Base-by-base conservation (phyloP, 1,140 invertebrate genomes). In the Drosophila navojoa region DNA sequence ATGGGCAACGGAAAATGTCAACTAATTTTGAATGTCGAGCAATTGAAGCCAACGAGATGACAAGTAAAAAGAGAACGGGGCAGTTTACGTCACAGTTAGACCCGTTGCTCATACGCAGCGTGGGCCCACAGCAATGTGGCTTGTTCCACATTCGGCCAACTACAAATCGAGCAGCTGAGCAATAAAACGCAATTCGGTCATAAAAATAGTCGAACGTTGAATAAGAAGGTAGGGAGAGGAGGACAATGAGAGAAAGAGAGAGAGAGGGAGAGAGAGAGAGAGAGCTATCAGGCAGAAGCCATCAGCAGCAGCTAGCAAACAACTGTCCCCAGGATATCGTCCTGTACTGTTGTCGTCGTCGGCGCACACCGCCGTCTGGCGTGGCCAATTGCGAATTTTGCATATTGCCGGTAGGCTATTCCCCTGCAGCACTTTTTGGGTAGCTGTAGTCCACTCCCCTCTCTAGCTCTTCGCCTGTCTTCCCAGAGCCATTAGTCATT, bases 151-250 rank as follows among this genome's bases (percentile, higher is more conserved):
- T 85, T 54, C 50, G 73, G 27, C 5, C 29, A 53, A 45, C 73
- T 68, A 57, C 67, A 62, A 74, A 76, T 79, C 77, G 81, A 72
- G 71, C 68, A 73, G 47, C 5, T 15, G 53, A 76, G 84, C 79
- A 87, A 87, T 87, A 87, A 87, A 87, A 87, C 82, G 84, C 82
- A 86, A 82, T 87, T 87, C 81, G 82, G 82, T 89, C 82, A 87
- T 87, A 87, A 87, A 86, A 87, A 87, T 89, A 79, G 84, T 89
- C 82, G 68, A 87, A 87, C 82, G 84, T 82, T 72, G 68, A 79
- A 79, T 79, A 63, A 81, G 73, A 22, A 57, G 19, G 45, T 22
- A 59, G 79, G 62, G 70, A 60, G 49, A 9, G 35, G 9, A 19
- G 13, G 45, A 50, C 15, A 40, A 49, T 49, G 75, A 68, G 69